Conservation (phyloP, 2,888 invertebrate genomes). For the Coelinius sp. region DNA sequence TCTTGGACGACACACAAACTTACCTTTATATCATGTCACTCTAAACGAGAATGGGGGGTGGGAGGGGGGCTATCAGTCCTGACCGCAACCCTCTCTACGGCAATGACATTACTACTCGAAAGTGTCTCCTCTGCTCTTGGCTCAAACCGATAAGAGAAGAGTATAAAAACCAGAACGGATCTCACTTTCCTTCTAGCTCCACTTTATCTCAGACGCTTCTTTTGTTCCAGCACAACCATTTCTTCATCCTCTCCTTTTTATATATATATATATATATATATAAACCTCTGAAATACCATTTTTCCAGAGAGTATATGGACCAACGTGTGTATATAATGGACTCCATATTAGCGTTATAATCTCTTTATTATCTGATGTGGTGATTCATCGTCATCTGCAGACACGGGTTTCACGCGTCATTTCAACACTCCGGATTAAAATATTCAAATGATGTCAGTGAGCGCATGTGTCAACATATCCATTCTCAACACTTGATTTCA, state of each 20-base stretch:
- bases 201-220: constrained; percentile 53
- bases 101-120: constrained; percentile 45
- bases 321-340: neutral
- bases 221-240: constrained; percentile 12
- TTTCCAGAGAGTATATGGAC: neutral
- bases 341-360: neutral
- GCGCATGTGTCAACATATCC: neutral
- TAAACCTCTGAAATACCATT: neutral
- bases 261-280: neutral
- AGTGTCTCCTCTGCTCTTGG: constrained; percentile 44
- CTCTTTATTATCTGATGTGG: neutral
- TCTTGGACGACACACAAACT: constrained; percentile 14
- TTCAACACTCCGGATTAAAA: constrained; percentile 24
- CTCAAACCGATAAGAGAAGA: constrained; percentile 36
- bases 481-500: neutral
- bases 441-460: constrained; percentile 23
- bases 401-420: constrained; percentile 22
- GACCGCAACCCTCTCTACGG: constrained; percentile 14
- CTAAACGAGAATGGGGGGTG: constrained; percentile 37
- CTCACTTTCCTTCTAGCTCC: constrained; percentile 34
- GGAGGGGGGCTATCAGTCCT: constrained; percentile 45
- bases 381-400: constrained; percentile 12
- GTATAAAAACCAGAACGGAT: constrained; percentile 36
- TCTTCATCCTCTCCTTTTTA: constrained; percentile 10
- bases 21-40: constrained; percentile 19